These are phyloP conservation scores for Galagoides demidoff DNA, from an alignment of 2,797 vertebrate species.

Conservation along the genomic window DNA sequence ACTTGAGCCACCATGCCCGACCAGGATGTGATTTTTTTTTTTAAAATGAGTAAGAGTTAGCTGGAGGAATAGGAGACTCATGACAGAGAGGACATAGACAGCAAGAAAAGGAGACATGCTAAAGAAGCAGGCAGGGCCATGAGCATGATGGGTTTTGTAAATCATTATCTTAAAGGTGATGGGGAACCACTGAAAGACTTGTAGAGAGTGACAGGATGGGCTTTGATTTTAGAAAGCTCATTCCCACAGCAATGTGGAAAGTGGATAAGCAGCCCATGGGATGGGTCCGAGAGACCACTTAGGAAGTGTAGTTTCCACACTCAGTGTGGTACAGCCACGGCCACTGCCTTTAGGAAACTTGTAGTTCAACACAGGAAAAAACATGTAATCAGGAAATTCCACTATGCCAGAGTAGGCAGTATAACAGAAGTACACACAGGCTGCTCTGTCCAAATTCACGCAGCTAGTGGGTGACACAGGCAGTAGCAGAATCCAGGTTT, in stretches of 20 bases:
- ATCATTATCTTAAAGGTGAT: constrained; percentile 39
- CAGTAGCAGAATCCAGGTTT: background rate
- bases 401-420: background rate
- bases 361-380: background rate
- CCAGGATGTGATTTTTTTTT: background rate
- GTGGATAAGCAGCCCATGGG: background rate
- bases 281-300: constrained; percentile 3
- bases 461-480: background rate
- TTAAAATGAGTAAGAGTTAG: background rate
- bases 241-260: background rate
- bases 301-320: constrained; percentile 25
- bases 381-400: background rate
- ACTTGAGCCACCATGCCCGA: too few species aligned
- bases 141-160: background rate
- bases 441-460: background rate
- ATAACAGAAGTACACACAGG: background rate
- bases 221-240: constrained; percentile 49
- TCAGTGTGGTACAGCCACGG: background rate
- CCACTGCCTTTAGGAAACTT: constrained; percentile 30
- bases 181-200: constrained; percentile 2
- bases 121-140: background rate
- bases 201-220: background rate
- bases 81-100: background rate
- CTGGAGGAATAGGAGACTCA: background rate
- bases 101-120: background rate